Percentiles rank a stretch among this genome's conserved stretches.
Evolutionary conservation across 2,797 vertebrate species (phyloP).

Genomic region (Sebastes iracundus): DNA sequence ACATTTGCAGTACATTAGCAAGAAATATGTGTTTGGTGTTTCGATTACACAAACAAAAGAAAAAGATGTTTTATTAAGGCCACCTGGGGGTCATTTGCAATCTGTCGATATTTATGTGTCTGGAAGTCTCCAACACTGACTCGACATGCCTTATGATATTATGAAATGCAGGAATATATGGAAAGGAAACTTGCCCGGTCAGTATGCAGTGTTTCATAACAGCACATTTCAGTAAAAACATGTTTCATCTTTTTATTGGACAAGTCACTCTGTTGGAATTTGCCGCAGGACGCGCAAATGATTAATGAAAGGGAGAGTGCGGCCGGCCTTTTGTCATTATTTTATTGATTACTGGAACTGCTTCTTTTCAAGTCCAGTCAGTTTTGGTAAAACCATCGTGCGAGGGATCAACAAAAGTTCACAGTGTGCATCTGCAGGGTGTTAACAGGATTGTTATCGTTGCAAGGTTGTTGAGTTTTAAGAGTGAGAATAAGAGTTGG

Average conservation of each 20-base stretch:
- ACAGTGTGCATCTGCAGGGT: constrained; percentile 1
- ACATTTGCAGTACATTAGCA: neutral
- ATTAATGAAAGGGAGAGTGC: constrained; percentile 36
- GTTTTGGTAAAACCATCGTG: neutral
- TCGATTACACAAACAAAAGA: neutral
- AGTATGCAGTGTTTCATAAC: constrained; percentile 42
- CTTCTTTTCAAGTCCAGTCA: constrained; percentile 20
- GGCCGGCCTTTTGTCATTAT: neutral
- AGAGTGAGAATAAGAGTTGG: neutral
- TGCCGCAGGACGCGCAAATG: constrained; percentile 52
- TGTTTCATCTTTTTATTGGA: constrained; percentile 54
- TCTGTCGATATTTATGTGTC: neutral
- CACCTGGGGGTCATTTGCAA: neutral
- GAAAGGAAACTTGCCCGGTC: neutral
- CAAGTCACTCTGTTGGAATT: constrained; percentile 61
- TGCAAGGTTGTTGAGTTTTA: neutral
- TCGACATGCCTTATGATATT: neutral
- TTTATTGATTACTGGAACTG: constrained; percentile 70
- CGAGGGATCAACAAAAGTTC: constrained; percentile 26
- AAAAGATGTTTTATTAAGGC: neutral
- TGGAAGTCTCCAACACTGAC: neutral
- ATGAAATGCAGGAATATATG: neutral
- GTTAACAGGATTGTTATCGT: neutral
- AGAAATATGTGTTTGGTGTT: neutral
- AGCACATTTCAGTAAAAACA: neutral